phyloP scores from a whole-genome alignment of 2,113 vertebrate genomes.

The Heptranchias perlo region DNA sequence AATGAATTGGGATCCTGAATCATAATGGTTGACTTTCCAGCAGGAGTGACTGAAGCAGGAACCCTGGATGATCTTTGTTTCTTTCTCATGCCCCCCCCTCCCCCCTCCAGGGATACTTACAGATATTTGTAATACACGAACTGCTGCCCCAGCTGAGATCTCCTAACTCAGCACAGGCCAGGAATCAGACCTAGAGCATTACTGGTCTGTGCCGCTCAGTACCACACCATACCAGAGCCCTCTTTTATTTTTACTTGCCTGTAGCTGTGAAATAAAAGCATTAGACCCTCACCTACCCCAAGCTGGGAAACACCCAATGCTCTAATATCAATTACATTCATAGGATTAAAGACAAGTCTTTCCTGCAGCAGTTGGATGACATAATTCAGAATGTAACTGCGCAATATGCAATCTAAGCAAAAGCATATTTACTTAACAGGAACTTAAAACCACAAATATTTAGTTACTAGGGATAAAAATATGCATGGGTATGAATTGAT shows the following conservation, averaged over 20 bases:
- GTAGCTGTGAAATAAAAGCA: background rate
- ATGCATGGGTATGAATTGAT: background rate
- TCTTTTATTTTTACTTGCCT: background rate
- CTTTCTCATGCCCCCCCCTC: background rate
- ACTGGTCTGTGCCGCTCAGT: background rate
- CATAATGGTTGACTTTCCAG: background rate
- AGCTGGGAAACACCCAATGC: background rate
- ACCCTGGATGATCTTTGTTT: background rate
- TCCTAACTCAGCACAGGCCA: background rate
- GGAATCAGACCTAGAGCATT: background rate
- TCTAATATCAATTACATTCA: too few species aligned
- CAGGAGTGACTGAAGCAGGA: background rate
- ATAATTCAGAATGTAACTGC: background rate
- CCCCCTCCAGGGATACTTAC: background rate
- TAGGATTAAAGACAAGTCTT: background rate
- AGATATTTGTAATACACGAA: background rate
- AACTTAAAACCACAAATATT: constrained; percentile 4
- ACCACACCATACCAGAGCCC: background rate
- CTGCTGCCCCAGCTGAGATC: background rate
- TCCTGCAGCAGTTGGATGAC: background rate
- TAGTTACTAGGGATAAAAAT: background rate
- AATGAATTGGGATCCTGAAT: background rate
- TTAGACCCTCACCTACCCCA: background rate
- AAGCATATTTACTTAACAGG: background rate
- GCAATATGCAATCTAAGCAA: background rate